phyloP scores from a whole-genome alignment of 2,113 vertebrate species.

The Phocoena phocoena region DNA sequence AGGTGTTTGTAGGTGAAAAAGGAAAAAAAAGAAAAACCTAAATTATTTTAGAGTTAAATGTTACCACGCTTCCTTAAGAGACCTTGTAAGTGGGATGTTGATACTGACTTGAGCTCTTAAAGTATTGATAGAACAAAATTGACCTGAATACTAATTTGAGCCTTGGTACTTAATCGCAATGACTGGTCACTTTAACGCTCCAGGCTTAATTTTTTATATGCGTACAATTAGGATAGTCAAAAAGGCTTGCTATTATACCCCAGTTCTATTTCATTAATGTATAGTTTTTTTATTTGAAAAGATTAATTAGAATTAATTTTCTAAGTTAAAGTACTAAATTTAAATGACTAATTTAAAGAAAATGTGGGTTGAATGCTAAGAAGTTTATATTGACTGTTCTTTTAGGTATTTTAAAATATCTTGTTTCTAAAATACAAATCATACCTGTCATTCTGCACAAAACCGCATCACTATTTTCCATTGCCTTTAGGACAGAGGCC shows the following conservation, averaged over 20 bases:
- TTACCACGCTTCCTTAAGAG: not conserved
- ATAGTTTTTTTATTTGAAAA: not conserved
- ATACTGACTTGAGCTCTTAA: not conserved
- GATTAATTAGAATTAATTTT: constrained; percentile 34
- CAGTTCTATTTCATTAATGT: not conserved
- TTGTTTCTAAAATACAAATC: not conserved
- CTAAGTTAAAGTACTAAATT: not conserved
- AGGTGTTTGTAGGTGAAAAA: not conserved
- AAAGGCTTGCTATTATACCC: not conserved
- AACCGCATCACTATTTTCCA: not conserved
- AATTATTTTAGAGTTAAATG: constrained; percentile 10
- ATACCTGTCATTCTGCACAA: not conserved
- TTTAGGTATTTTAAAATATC: not conserved
- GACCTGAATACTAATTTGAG: not conserved
- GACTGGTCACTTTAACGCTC: not conserved
- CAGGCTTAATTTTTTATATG: constrained; percentile 31
- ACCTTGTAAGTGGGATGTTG: not conserved
- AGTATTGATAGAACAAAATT: not conserved
- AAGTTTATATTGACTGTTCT: not conserved
- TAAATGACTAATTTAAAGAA: not conserved
- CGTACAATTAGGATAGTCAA: not conserved
- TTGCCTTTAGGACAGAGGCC: not conserved
- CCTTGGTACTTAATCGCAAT: not conserved
- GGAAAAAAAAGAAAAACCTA: not conserved
- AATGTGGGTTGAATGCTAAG: not conserved